Percentiles rank a stretch among this genome's conserved stretches.
Conservation (phyloP, 2,113 vertebrate genomes). For the Poicephalus meyeri region DNA sequence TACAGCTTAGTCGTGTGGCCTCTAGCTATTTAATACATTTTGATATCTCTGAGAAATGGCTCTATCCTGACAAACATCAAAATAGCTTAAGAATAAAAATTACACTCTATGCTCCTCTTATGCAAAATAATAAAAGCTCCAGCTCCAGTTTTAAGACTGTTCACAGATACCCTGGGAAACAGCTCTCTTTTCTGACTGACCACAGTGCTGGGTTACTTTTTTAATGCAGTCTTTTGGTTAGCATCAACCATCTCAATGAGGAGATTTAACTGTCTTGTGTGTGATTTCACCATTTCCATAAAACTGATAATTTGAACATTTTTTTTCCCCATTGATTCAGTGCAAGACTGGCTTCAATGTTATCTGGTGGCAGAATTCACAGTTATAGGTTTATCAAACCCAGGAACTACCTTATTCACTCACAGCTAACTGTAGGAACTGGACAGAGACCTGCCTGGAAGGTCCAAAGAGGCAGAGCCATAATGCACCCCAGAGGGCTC, state of each 20-base stretch:
- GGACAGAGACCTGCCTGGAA: not conserved
- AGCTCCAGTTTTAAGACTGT: not conserved
- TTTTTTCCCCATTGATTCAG: not conserved
- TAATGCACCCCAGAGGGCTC: not conserved
- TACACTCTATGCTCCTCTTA: not conserved
- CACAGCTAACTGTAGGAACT: not conserved
- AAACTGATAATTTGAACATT: not conserved
- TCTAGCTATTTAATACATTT: not conserved
- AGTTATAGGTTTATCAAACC: not conserved
- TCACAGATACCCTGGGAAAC: not conserved
- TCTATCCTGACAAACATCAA: not conserved
- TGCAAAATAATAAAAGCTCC: not conserved
- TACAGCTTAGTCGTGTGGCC: not conserved
- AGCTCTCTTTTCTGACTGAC: not conserved
- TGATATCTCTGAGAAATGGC: not conserved
- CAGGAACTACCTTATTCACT: not conserved
- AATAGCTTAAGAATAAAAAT: not conserved
- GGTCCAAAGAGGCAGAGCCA: not conserved
- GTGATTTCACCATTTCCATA: not conserved
- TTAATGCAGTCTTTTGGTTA: not conserved
- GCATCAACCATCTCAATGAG: not conserved
- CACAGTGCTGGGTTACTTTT: accelerated
- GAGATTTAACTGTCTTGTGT: not conserved
- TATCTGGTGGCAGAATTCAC: not conserved
- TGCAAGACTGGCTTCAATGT: not conserved